phyloP scores from a whole-genome alignment of 2,797 vertebrate genomes.

The Enteromius treurensis region DNA sequence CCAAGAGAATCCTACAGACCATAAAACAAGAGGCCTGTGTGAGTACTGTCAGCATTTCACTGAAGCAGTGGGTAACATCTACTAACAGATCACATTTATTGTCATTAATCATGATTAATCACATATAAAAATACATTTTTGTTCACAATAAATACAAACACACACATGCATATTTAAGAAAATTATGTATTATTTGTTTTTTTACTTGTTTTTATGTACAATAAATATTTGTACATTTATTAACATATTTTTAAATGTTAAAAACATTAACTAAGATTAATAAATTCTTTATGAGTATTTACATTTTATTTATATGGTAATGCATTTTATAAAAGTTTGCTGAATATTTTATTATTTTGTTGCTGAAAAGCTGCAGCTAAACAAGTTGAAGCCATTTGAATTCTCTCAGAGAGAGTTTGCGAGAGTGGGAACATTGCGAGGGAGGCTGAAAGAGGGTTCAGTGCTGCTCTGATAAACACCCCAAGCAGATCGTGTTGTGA shows the following conservation, averaged over 20 bases:
- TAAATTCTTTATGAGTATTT: too few relatives aligned
- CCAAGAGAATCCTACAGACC: constrained; percentile 81
- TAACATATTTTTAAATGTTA: background rate
- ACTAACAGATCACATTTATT: background rate
- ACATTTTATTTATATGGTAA: constrained; percentile 30
- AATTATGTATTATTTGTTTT: too few relatives aligned
- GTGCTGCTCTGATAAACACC: constrained; percentile 69
- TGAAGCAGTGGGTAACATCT: background rate
- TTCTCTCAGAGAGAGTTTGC: constrained; percentile 31
- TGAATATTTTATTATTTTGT: constrained; percentile 2
- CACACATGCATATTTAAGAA: background rate
- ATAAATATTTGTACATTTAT: background rate
- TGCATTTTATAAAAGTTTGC: constrained; percentile 35
- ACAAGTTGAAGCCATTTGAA: background rate
- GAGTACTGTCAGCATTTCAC: constrained; percentile 64
- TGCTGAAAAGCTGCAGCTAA: background rate
- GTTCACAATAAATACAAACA: background rate
- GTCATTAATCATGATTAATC: too few relatives aligned
- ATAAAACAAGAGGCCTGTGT: constrained; percentile 83
- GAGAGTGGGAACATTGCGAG: constrained; percentile 9
- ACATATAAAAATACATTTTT: too few relatives aligned
- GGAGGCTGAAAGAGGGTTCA: constrained; percentile 65
- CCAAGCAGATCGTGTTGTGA: constrained; percentile 63
- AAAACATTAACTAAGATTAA: background rate
- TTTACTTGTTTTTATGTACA: background rate